These are phyloP conservation scores for Thymelicus acteon DNA, from an alignment of 2,888 invertebrate genomes.

Conservation along the genomic window DNA sequence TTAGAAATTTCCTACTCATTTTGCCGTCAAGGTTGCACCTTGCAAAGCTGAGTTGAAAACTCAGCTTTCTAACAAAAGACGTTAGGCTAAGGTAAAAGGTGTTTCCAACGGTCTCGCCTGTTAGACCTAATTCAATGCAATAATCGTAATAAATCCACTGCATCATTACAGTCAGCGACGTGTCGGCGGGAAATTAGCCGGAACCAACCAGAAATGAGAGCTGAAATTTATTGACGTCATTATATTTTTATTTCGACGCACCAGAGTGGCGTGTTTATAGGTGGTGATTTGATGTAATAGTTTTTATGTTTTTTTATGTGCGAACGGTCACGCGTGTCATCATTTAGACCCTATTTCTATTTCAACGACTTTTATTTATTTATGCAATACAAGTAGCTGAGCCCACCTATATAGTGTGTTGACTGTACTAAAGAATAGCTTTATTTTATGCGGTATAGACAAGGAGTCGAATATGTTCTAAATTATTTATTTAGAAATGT, in stretches of 20 bases:
- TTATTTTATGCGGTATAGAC: too few species aligned
- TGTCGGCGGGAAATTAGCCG: constrained; percentile 55
- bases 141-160: constrained; percentile 60
- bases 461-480: too few species aligned
- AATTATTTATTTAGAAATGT: too few species aligned
- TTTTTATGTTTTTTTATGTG: background rate
- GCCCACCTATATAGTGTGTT: background rate
- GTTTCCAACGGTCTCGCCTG: constrained; percentile 20
- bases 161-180: constrained; percentile 58
- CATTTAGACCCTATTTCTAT: background rate
- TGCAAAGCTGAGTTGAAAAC: too few species aligned
- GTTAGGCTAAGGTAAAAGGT: constrained; percentile 20
- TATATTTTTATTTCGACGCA: constrained; percentile 31
- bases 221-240: constrained; percentile 48
- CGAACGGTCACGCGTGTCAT: constrained; percentile 15
- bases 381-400: constrained; percentile 3
- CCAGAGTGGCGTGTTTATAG: constrained; percentile 27
- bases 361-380: background rate
- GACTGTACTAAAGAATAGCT: too few species aligned
- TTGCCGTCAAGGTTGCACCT: background rate
- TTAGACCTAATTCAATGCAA: constrained; percentile 38
- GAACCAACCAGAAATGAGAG: constrained; percentile 55
- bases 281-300: constrained; percentile 14
- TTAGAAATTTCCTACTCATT: too few species aligned
- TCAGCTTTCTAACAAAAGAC: constrained; percentile 2